Conservation (phyloP, 2,888 invertebrate species). For the Mimas tiliae region DNA sequence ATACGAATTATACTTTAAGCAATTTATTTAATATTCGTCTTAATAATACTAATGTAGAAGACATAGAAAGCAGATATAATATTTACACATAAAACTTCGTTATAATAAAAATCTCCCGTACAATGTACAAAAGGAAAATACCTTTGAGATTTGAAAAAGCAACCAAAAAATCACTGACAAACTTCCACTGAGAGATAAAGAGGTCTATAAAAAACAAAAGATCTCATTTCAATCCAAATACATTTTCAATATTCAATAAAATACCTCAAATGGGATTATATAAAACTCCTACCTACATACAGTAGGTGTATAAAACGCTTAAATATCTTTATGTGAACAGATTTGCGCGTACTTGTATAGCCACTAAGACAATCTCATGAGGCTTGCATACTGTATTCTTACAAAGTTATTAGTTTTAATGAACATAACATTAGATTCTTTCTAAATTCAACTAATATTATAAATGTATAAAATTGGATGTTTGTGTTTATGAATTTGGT, state of each 20-base stretch:
- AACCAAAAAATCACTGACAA: conserved; percentile 63
- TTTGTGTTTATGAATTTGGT: too few species aligned
- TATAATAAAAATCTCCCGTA: conserved; percentile 2
- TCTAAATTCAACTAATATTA: too few species aligned
- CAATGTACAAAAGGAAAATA: conserved; percentile 31
- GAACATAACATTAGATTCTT: too few species aligned
- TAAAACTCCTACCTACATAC: conserved; percentile 60
- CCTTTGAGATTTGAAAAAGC: conserved; percentile 44
- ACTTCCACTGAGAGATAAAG: conserved; percentile 53
- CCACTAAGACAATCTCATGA: not conserved
- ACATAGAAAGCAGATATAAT: conserved; percentile 1
- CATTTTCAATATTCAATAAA: conserved; percentile 78
- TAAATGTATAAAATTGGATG: too few species aligned
- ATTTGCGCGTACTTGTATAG: not conserved
- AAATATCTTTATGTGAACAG: not conserved
- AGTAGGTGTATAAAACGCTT: conserved; percentile 27
- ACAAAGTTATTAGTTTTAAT: not conserved
- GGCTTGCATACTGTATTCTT: not conserved
- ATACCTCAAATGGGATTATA: conserved; percentile 69
- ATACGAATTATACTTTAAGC: too few species aligned
- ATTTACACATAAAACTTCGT: conserved; percentile 3
- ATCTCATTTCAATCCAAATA: conserved; percentile 75
- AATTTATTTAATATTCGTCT: too few species aligned
- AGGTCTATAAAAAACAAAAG: conserved; percentile 62
- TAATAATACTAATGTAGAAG: not conserved